Base-by-base conservation (phyloP, 2,888 invertebrate species). In the Rhingia campestris region DNA sequence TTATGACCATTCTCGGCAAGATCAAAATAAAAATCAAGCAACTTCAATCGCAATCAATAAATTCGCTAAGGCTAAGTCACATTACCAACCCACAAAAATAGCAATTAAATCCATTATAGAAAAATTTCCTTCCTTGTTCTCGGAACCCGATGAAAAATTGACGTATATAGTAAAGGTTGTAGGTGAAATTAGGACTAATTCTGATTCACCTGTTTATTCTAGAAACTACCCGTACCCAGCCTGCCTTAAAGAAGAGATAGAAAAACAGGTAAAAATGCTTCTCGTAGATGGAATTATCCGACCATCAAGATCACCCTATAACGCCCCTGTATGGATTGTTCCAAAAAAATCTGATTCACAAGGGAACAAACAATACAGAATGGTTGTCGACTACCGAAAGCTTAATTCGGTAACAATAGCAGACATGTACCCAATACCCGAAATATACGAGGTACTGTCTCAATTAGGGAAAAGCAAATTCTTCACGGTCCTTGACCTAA, bases 261-360 rank as follows among this genome's bases (percentile, higher is more conserved):
- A 81, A 12, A 61, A 59, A 73, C 37, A 73, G 39, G 14, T 73
- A 2, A n/a, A 49, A 14, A 33, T 64, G 37, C 3, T 73, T 0
- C 9, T 63, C 4, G 58, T 41, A 32, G 64, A 79, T 6, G 43
- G 43, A 10, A 79, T 79, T 12, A 66, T 79, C 32, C 49, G 54
- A 53, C 49, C 79, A 6, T 66, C 66, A 4, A 7, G 33, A 10
- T 77, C 79, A 9, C 69, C 84, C 0, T 79, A 72, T 0, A 82
- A 77, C 4, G 70, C 79, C 0, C 75, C 79, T 5, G 74, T 80
- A 2, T 70, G 70, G 67, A 59, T 77, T 14, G 61, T 76, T 9
- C 76, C 58, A 0, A 61, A 66, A 39, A 67, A 61, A 47, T n/a
- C 58, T 4, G 41, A 58, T 2, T 41, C 58, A 4, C 2, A 22